Evolutionary conservation across 2,797 vertebrate species (phyloP).

Genomic region (Alauda arvensis): DNA sequence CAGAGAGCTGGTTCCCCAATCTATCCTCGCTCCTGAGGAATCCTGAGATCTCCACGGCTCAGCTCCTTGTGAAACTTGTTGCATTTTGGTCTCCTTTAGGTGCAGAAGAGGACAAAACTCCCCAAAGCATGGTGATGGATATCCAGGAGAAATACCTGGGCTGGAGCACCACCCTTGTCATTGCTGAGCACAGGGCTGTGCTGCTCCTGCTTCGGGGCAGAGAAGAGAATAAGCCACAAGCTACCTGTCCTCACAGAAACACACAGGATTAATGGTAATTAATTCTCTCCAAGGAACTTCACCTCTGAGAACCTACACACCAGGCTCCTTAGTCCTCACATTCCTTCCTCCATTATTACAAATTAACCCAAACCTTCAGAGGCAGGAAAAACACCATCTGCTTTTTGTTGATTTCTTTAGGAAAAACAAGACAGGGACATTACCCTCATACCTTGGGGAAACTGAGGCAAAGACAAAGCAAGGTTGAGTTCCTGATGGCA

Average conservation of each 20-base stretch:
- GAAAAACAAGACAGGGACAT: background rate
- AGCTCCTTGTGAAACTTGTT: background rate
- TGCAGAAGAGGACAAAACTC: background rate
- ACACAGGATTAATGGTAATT: background rate
- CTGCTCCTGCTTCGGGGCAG: background rate
- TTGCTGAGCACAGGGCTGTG: accelerated
- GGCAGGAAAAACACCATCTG: background rate
- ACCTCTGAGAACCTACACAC: background rate
- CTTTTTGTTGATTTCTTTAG: background rate
- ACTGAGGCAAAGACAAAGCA: background rate
- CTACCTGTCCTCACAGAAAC: background rate
- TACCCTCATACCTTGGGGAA: background rate
- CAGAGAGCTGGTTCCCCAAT: background rate
- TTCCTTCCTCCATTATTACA: background rate
- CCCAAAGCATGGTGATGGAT: accelerated
- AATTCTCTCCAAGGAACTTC: background rate
- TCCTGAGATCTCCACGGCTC: background rate
- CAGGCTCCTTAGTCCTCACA: background rate
- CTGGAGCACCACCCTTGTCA: background rate
- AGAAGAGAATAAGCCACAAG: background rate
- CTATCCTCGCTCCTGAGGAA: accelerated
- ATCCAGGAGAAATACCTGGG: background rate
- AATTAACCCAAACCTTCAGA: background rate
- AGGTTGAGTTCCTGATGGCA: background rate
- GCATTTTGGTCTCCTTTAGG: background rate